Base-by-base conservation (phyloP, 2,888 invertebrate genomes). In the Nemotelus nigrinus region DNA sequence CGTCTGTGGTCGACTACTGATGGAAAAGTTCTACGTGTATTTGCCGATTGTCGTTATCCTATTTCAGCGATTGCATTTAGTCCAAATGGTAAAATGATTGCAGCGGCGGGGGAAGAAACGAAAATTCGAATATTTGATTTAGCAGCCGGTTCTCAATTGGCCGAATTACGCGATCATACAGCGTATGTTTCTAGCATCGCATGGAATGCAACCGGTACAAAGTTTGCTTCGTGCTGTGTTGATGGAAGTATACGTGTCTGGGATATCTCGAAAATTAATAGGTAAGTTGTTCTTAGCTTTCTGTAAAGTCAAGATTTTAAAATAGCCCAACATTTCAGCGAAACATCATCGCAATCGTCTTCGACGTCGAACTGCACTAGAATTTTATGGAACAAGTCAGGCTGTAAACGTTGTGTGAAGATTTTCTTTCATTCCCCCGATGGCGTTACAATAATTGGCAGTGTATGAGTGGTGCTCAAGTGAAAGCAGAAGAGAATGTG, bases 1-100 rank as follows among this genome's bases (percentile, higher is more conserved):
- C 91, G 97, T 50, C 88, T 98, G 83, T 98, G 97, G 97, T 93
- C 92, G 81, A 91, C 95, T 75, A 92, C 93, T 79, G 94, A 94
- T 84, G 96, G 94, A 8, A 92, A 92, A 81, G 89, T 95, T 71
- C 92, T 96, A 80, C 90, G 98, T 76, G 91, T 97, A 58, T 91
- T 96, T 81, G 89, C 91, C 64, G 96, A 94, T 7, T 93, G 95
- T 82, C 91, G 93, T 81, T 93, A 92, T 47, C 90, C 92, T 1
- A 90, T 97, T 44, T 91, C 93, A 79, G 89, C 93, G 77, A 87
- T 97, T 77, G 92, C 93, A 44, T 97, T 97, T 88, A 94, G 96
- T 84, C 94, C 95, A 0, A 91, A 93, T 83, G 97, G 98, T 64
- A 91, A 93, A 83, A 92, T 92, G 85, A 88, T 98, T 76, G 96